Conservation (phyloP, 2,113 vertebrate species). For the Phalacrocorax aristotelis region DNA sequence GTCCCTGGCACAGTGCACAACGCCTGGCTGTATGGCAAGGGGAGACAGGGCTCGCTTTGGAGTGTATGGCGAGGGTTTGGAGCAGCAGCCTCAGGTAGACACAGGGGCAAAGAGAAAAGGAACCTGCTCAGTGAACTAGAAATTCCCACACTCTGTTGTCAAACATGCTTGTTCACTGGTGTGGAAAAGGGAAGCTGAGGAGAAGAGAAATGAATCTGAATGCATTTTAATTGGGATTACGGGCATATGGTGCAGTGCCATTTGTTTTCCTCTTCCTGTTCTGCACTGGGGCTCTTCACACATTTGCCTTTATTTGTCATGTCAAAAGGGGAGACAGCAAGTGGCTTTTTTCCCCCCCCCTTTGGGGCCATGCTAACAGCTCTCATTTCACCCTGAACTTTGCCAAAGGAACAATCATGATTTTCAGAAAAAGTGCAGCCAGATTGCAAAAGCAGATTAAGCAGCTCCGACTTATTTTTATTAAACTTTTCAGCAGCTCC, state of each 20-base stretch:
- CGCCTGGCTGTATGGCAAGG: neutral
- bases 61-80: neutral
- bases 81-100: constrained; percentile 8
- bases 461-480: neutral
- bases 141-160: constrained; percentile 60
- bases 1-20: neutral
- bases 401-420: neutral
- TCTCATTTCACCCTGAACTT: neutral
- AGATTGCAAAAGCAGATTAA: neutral
- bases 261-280: constrained; percentile 51
- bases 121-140: constrained; percentile 56
- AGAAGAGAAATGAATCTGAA: constrained; percentile 39
- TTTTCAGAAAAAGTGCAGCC: neutral
- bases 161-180: constrained; percentile 51
- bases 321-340: neutral
- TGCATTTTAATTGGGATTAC: constrained; percentile 35
- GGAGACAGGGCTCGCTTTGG: neutral
- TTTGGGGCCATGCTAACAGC: neutral
- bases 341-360: neutral
- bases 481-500: constrained; percentile 28
- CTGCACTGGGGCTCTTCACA: constrained; percentile 33
- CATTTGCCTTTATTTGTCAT: constrained; percentile 30
- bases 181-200: constrained; percentile 49
- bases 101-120: neutral
- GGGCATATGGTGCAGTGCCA: constrained; percentile 19